Evolutionary conservation across 2,113 vertebrate species (phyloP).

Genomic region (Sander lucioperca): DNA sequence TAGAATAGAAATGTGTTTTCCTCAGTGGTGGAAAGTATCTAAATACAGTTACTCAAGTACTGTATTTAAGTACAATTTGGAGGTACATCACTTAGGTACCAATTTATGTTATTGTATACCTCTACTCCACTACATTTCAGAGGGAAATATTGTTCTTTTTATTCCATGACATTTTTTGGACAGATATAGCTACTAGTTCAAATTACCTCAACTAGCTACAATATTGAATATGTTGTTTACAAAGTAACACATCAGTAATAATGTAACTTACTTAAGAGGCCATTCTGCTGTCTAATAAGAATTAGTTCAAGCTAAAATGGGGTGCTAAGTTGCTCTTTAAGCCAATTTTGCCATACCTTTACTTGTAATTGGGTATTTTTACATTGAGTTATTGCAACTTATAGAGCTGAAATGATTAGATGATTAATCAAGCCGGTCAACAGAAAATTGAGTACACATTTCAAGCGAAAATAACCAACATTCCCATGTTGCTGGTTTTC

Average conservation of each 20-base stretch:
- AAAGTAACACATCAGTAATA: background rate
- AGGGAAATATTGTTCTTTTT: background rate
- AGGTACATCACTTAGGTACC: background rate
- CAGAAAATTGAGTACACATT: background rate
- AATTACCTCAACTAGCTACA: background rate
- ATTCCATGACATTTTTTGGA: background rate
- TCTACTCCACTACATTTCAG: background rate
- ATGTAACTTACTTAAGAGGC: background rate
- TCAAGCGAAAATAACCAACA: background rate
- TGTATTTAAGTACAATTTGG: background rate
- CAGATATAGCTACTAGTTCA: background rate
- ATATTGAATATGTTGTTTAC: background rate
- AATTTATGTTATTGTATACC: no score
- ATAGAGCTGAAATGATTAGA: background rate
- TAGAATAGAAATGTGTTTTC: constrained; percentile 8
- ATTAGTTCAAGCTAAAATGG: background rate
- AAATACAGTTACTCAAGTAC: background rate
- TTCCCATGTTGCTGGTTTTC: no score
- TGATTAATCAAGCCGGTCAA: background rate
- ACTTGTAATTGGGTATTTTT: background rate
- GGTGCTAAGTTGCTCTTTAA: background rate
- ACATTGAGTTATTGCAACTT: background rate
- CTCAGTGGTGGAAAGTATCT: background rate
- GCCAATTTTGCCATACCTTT: background rate
- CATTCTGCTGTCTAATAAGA: background rate